phyloP scores from a whole-genome alignment of 92 coral and sea anemone species.

The Anthopleura xanthogrammica region DNA sequence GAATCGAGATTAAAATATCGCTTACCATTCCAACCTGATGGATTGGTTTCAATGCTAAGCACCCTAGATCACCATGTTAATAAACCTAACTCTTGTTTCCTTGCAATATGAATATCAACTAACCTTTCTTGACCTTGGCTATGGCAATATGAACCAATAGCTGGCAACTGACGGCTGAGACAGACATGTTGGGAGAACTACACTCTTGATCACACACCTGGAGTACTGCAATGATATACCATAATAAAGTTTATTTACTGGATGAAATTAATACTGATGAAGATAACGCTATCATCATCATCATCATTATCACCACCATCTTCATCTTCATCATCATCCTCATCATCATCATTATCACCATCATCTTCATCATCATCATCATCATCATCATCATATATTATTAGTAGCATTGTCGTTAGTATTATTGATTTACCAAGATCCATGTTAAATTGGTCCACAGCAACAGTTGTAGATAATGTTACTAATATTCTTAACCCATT shows the following conservation, averaged over 20 bases:
- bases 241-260: neutral
- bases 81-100: too few species aligned
- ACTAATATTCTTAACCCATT: constrained; percentile 70
- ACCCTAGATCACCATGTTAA: too few species aligned
- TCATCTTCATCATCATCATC: too few species aligned
- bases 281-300: too few species aligned
- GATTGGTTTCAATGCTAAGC: too few species aligned
- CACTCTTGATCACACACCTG: constrained; percentile 77
- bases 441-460: constrained; percentile 59
- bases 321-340: too few species aligned
- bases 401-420: neutral
- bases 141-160: constrained; percentile 70
- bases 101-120: neutral
- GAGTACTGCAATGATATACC: constrained; percentile 50
- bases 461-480: constrained; percentile 78
- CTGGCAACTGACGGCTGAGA: constrained; percentile 77
- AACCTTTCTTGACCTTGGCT: constrained; percentile 73
- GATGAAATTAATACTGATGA: too few species aligned
- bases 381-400: neutral
- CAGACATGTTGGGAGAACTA: constrained; percentile 69
- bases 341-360: too few species aligned
- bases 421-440: constrained; percentile 55
- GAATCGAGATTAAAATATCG: too few species aligned
- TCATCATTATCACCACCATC: too few species aligned
- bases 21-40: neutral